phyloP scores from a whole-genome alignment of 92 coral and sea anemone species.

The Zoanthus solanderi region DNA sequence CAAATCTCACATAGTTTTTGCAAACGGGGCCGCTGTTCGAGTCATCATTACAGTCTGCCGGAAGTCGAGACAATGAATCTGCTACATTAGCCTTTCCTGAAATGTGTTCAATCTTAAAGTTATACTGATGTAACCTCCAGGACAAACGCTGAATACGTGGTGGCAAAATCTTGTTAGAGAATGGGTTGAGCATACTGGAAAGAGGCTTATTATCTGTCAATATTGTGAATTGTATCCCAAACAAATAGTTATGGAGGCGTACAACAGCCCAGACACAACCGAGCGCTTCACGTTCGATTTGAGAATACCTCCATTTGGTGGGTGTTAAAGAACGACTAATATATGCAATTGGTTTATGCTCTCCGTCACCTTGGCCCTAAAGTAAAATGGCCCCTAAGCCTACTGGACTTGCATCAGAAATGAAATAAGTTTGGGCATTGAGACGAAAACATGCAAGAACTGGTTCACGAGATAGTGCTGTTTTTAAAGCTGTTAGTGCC shows the following conservation, averaged over 20 bases:
- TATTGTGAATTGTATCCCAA: conserved; percentile 50
- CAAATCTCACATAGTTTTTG: conserved; percentile 30
- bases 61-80: conserved; percentile 39
- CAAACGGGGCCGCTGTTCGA: neutral
- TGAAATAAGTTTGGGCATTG: conserved; percentile 39
- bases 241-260: conserved; percentile 20
- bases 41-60: neutral
- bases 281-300: conserved; percentile 60
- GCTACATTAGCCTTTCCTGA: conserved; percentile 25
- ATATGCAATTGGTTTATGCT: conserved; percentile 45
- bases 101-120: conserved; percentile 28
- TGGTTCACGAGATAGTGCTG: conserved; percentile 46
- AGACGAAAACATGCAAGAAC: conserved; percentile 54
- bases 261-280: conserved; percentile 60
- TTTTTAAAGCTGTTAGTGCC: conserved; percentile 48
- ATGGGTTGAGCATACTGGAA: conserved; percentile 23
- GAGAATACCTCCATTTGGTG: conserved; percentile 47
- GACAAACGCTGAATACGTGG: conserved; percentile 61
- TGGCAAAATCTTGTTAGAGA: conserved; percentile 45
- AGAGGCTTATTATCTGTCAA: conserved; percentile 55
- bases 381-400: conserved; percentile 2
- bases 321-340: conserved; percentile 42
- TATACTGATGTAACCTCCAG: conserved; percentile 30
- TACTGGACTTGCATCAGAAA: conserved; percentile 8
- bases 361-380: neutral